Base-by-base conservation (phyloP, 2,797 vertebrate species). In the Myotis pilosus region DNA sequence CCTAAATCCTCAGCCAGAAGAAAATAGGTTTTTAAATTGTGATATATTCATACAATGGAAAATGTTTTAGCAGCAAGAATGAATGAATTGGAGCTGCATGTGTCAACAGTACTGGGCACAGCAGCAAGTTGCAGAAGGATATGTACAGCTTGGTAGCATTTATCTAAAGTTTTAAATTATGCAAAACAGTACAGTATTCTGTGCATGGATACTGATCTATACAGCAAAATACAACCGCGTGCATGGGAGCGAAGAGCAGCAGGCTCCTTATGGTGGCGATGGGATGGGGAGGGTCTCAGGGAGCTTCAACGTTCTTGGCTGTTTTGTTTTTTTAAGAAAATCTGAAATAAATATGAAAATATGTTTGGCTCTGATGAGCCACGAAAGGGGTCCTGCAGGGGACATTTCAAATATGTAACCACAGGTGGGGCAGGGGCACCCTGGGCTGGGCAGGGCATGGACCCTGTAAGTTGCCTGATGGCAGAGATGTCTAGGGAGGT, bases 111-210 rank as follows among this genome's bases (percentile, higher is more conserved):
- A 13, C 1, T 51, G 81, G 76, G 69, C 87, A 62, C 49, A 69
- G 87, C 71, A 87, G 30, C 76, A 95, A 90, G 81, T 60, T 53
- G 62, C 30, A 87, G 75, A 92, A 79, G 89, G 57, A 22, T 51
- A 55, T 38, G 57, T 83, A 51, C 89, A 95, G 89, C 84, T 91
- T 96, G 82, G 44, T 36, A 85, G 81, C 84, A 30, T 81, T 95
- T 91, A 95, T 68, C 66, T 22, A 62, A 94, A 92, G 33, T 53
- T 82, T 47, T 80, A 69, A 89, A 82, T 64, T 69, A 95, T 94
- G 72, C 80, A 92, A 95, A 96, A 95, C 78, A 78, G 82, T 86
- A 79, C 57, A 53, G 64, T 84, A 53, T 94, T 96, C 93, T 96
- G 88, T 96, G 96, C 95, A 60, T 82, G 87, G 69, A 85, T 91